Base-by-base conservation (phyloP, 2,888 invertebrate species). In the Ichneumoninae sp. region DNA sequence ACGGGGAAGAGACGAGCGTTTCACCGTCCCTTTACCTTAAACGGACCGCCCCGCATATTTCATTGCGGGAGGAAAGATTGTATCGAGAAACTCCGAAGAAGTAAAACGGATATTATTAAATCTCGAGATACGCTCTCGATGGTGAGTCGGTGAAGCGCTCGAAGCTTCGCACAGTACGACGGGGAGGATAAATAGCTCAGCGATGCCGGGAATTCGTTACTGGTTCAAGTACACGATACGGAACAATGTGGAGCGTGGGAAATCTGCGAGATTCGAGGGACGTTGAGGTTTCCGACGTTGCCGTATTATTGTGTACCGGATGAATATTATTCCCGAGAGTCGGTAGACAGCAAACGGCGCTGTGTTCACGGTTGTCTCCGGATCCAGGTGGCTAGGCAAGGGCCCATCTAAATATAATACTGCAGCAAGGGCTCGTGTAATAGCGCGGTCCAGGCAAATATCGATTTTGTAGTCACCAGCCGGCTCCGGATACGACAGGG, bases 381-480 rank as follows among this genome's bases (percentile, higher is more conserved):
- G 33, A n/a, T 62, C 66, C 40, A 22, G 80, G 76, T 77, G 65
- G 66, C 66, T 78, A 78, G 81, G 81, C 76, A 84, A 79, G 71
- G 84, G 79, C 76, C 84, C 71, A 86, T 84, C 84, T 86, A 86
- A 84, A 84, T 86, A 86, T 86, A 86, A 82, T 79, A 76, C 65
- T 62, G 40, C n/a, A 60, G 84, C 82, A 82, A 86, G 86, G 79
- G 76, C 82, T 84, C 84, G 76, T 52, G 50, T 68, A 76, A 57
- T 36, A 57, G 66, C n/a, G n/a, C 69, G 54, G 74, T 66, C 82
- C 84, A 82, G 86, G 76, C 68, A 47, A 84, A 76, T 81, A 86
- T 86, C 82, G 86, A 86, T 84, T 82, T 75, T 62, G 33, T 60
- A 10, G 44, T 47, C 40, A 36, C 47, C 22, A 75, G 52, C 78